A percentile compares a stretch with the other conserved stretches of the same genome.
Evolutionary conservation across 2,888 invertebrate species (phyloP).

Genomic region (Gastrophysa polygoni): DNA sequence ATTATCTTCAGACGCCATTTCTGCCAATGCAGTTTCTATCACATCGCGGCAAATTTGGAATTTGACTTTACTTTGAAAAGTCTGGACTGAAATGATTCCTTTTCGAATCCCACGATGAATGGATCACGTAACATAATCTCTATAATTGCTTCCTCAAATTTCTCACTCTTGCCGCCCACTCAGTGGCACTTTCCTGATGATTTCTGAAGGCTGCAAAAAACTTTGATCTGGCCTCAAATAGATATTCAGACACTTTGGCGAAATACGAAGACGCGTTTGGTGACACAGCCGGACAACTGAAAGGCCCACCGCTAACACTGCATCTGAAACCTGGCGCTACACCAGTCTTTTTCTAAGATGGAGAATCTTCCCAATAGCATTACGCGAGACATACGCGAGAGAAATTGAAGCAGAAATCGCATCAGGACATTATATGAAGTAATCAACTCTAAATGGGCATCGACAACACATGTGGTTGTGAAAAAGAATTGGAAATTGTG

Average conservation of each 20-base stretch:
- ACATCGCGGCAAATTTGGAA: constrained; percentile 13
- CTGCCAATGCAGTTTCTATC: too few relatives aligned
- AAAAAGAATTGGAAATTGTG: constrained; percentile 29
- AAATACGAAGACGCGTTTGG: neutral
- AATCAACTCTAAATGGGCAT: constrained; percentile 35
- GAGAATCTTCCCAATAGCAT: too few relatives aligned
- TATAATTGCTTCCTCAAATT: constrained; percentile 9
- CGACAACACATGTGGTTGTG: constrained; percentile 31
- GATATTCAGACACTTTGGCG: constrained; percentile 6
- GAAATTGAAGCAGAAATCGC: too few relatives aligned
- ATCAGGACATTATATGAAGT: constrained; percentile 18
- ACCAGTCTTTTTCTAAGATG: too few relatives aligned
- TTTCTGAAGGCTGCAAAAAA: constrained; percentile 12
- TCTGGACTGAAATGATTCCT: constrained; percentile 12
- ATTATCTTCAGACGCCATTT: constrained; percentile 5
- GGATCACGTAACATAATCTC: constrained; percentile 19
- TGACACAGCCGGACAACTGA: too few relatives aligned
- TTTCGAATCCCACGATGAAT: constrained; percentile 17
- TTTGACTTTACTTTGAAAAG: constrained; percentile 16
- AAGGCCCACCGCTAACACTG: too few relatives aligned
- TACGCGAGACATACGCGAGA: too few relatives aligned
- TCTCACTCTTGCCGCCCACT: neutral
- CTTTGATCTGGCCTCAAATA: constrained; percentile 10
- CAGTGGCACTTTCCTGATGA: constrained; percentile 13
- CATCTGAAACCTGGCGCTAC: too few relatives aligned